These are phyloP conservation scores for Microchrysa polita DNA, from an alignment of 2,888 invertebrate species.

Conservation along the genomic window DNA sequence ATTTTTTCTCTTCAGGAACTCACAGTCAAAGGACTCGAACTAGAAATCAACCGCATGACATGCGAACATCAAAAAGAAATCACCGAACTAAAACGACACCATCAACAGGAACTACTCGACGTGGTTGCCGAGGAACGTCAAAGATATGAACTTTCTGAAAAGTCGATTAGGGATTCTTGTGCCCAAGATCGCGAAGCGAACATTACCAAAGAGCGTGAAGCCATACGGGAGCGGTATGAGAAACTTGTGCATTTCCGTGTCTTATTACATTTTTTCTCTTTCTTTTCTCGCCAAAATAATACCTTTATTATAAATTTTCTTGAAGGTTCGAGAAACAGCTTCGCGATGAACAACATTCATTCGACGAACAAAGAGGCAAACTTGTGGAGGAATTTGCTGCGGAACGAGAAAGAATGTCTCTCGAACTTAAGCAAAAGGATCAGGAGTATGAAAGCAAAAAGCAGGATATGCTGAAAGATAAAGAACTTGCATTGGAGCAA, in stretches of 20 bases:
- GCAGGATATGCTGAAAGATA: slow-evolving; percentile 63
- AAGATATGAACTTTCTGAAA: slow-evolving; percentile 71
- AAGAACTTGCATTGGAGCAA: slow-evolving; percentile 65
- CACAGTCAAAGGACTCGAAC: slow-evolving; percentile 87
- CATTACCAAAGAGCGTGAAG: slow-evolving; percentile 70
- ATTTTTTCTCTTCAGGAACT: slow-evolving; percentile 70
- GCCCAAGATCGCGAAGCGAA: slow-evolving; percentile 72
- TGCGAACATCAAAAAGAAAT: slow-evolving; percentile 75
- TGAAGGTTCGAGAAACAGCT: slow-evolving; percentile 67
- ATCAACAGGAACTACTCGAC: slow-evolving; percentile 75
- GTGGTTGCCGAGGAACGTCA: slow-evolving; percentile 74
- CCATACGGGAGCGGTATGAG: slow-evolving; percentile 68
- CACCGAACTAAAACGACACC: slow-evolving; percentile 65
- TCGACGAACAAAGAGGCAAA: slow-evolving; percentile 68
- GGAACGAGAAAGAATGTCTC: slow-evolving; percentile 64
- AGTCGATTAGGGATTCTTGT: slow-evolving; percentile 69
- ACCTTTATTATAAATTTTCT: background rate
- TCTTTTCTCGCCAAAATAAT: background rate
- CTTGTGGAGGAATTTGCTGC: slow-evolving; percentile 65
- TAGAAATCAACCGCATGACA: slow-evolving; percentile 82
- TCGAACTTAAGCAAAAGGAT: slow-evolving; percentile 66
- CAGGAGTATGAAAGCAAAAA: slow-evolving; percentile 61
- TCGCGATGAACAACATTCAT: slow-evolving; percentile 67
- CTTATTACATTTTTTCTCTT: background rate
- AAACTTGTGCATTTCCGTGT: background rate